phyloP scores from a whole-genome alignment of 2,113 vertebrate species.

The Pleuronectes platessa region DNA sequence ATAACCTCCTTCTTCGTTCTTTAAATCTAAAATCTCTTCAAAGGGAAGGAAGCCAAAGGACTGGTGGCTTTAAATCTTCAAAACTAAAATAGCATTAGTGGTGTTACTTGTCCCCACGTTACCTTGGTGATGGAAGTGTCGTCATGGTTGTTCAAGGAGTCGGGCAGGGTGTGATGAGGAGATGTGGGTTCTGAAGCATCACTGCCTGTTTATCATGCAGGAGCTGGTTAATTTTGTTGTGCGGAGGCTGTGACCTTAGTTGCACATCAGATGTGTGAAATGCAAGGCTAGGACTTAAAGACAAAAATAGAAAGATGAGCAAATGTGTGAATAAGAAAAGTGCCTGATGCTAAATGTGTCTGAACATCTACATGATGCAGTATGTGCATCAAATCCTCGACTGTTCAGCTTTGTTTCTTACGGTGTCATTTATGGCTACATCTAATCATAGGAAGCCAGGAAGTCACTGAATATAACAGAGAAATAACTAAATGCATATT shows the following conservation, averaged over 20 bases:
- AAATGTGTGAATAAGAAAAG: not conserved
- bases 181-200: conserved; percentile 55
- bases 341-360: not conserved
- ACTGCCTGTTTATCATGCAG: conserved; percentile 29
- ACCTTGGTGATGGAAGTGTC: conserved; percentile 55
- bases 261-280: conserved; percentile 31
- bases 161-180: conserved; percentile 51
- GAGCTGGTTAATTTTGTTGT: not conserved
- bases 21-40: conserved; percentile 9
- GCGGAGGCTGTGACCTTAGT: conserved; percentile 4
- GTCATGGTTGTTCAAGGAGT: conserved; percentile 22
- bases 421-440: not conserved
- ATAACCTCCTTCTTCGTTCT: not conserved
- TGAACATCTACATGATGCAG: not conserved
- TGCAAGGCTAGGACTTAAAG: conserved; percentile 5
- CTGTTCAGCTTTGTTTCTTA: too few species aligned
- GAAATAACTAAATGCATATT: not conserved
- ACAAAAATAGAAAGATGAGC: not conserved
- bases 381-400: not conserved
- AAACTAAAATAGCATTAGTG: conserved; percentile 38
- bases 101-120: conserved; percentile 42
- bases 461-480: not conserved
- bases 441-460: too few species aligned
- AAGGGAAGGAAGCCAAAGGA: conserved; percentile 13
- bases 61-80: conserved; percentile 19